Evolutionary conservation across 2,113 vertebrate genomes (phyloP), one percentile per base, ranked within the genome.

Genomic region (Cranoglanis bouderius): DNA sequence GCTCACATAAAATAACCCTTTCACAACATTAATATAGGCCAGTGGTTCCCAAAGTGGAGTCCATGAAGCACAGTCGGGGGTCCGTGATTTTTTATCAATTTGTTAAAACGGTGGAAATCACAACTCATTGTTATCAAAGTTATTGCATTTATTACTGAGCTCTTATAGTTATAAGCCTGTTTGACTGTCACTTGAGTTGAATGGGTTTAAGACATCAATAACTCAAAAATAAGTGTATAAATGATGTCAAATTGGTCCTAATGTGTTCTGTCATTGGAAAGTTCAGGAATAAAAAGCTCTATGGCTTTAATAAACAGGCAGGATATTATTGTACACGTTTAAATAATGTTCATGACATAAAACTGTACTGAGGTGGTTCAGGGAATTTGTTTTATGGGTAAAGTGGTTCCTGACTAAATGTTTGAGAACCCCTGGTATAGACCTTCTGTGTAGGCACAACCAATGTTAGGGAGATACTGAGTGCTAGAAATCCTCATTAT

Each of bases 371-470:
- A 29, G 75, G 10, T 26, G 24, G 26, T 78, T 43, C 24, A 78
- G 24, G 43, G 24, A 75, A 32, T 80, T 80, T 57, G 57, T 10
- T 82, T 21, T 38, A 35, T 7, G 18, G 14, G 0, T 55, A 32
- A 81, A 81, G 1, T 2, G 1, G 2, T 53, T 81, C 51, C 78
- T 55, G 29, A 18, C 2, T 0, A 32, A 49, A 29, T 2, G 18
- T 78, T 78, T 49, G 7, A 32, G 77, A 80, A 80, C 77, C 77
- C 9, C 32, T 4, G 32, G 21, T 38, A 57, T 57, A 51, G 51
- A 38, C 8, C 16, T 53, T 88, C 90, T 89, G 84, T 61, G 24
- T 91, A 89, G 85, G 51, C 53, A 78, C 53, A 32, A 21, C 51
- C 80, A 88, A 57, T 78, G 75, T 49, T 49, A 29, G 10, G 43